Evolutionary conservation across 1,140 invertebrate species (phyloP), one percentile per base, ranked within the genome.

Genomic region (Idris sp.): DNA sequence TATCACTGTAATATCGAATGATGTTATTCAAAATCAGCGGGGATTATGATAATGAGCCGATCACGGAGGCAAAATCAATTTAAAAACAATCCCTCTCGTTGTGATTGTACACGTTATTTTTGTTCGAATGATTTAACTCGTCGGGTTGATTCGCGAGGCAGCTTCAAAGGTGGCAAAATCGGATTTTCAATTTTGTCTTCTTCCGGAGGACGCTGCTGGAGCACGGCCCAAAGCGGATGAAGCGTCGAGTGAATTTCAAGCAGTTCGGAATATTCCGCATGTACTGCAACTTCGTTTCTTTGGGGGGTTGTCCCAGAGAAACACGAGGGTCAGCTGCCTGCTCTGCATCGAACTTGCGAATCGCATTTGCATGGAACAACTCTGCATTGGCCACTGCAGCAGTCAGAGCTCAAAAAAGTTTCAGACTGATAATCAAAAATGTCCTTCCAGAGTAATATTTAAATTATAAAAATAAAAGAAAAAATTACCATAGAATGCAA

Each of bases 111-210:
- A 65, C n/a, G n/a, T 26, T 61, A 56, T 77, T 71, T 62, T 69
- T 38, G 33, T 62, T 61, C 51, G 49, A 65, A 67, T 72, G 59
- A 77, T 77, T 67, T 77, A 77, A 74, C n/a, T n/a, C 56, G 46
- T 33, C 30, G 54, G 67, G 59, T 67, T 74, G 51, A 72, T 72
- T 44, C 35, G 33, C 56, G 38, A 67, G 33, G 40, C 59, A 40
- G 76, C 49, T 71, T 62, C 76, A 74, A 72, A 72, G 71, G 65
- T 64, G 61, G 53, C 30, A 54, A 77, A 77, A 77, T 77, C 65
- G 65, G 65, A 74, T 77, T 77, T 77, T 72, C 76, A 74, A 77
- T 77, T 74, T 72, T 51, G 38, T 71, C 76, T 77, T 72, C 54
- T 48, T n/a, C n/a, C n/a, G n/a, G n/a, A n/a, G 71, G 65, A 41